phyloP scores from a whole-genome alignment of 2,113 vertebrate genomes.

The Butorides virescens region DNA sequence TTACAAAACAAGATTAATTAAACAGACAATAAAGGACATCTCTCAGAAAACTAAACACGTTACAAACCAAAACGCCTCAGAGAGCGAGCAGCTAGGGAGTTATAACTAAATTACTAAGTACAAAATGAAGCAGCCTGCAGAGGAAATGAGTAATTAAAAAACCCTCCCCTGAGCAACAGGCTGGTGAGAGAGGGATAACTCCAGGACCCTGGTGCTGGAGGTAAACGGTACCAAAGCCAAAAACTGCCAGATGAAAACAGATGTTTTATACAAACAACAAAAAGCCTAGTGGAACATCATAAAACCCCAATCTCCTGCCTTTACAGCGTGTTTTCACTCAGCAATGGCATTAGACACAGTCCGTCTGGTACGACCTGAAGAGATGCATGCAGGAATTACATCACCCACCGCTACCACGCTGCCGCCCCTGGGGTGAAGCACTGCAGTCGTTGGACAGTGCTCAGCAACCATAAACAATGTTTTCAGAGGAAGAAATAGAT shows the following conservation, averaged over 20 bases:
- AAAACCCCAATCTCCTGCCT: neutral
- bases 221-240: neutral
- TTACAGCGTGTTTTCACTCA: neutral
- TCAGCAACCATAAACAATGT: neutral
- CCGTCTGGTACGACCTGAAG: neutral
- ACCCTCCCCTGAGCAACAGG: slow-evolving; percentile 25
- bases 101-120: slow-evolving; percentile 53
- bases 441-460: neutral
- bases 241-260: neutral
- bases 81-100: slow-evolving; percentile 10
- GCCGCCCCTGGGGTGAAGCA: neutral
- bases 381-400: slow-evolving; percentile 10
- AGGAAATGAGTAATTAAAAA: slow-evolving; percentile 66
- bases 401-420: neutral
- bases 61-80: slow-evolving; percentile 16
- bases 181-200: neutral
- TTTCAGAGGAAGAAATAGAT: neutral
- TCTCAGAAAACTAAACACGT: slow-evolving; percentile 20
- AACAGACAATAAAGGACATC: slow-evolving; percentile 19
- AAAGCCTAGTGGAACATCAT: neutral
- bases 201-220: neutral
- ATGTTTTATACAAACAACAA: neutral
- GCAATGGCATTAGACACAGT: neutral
- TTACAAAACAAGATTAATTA: slow-evolving; percentile 55
- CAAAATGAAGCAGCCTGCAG: slow-evolving; percentile 62